Evolutionary conservation across 2,888 invertebrate genomes (phyloP).

Genomic region (Cheilosia soror): DNA sequence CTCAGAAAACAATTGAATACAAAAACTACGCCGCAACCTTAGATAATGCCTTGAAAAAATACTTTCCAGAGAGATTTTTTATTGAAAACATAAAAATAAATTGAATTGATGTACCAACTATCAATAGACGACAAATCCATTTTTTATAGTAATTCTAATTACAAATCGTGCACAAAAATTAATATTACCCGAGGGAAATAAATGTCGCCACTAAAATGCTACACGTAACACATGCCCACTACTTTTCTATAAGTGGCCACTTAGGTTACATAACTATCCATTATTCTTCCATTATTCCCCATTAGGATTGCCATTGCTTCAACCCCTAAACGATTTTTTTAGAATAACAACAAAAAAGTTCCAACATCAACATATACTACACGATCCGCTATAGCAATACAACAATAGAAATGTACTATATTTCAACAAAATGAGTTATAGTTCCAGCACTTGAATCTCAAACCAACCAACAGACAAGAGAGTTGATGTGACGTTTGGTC

Average conservation of each 20-base stretch:
- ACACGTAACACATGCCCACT: conserved; percentile 9
- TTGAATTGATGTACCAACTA: too few relatives aligned
- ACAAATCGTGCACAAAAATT: not conserved
- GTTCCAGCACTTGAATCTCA: not conserved
- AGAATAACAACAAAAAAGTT: conserved; percentile 5
- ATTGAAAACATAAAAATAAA: too few relatives aligned
- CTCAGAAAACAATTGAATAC: too few relatives aligned
- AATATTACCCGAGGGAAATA: not conserved
- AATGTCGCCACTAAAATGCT: conserved; percentile 17
- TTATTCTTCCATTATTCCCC: conserved; percentile 45
- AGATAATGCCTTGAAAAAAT: too few relatives aligned
- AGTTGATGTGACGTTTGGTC: conserved; percentile 41
- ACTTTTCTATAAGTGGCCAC: conserved; percentile 41
- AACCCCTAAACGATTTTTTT: conserved; percentile 19
- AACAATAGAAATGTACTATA: not conserved
- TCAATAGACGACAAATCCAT: not conserved
- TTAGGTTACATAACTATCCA: conserved; percentile 54
- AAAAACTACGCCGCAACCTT: too few relatives aligned
- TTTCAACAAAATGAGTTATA: not conserved
- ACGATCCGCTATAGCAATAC: not conserved
- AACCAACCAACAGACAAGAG: not conserved
- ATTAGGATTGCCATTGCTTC: conserved; percentile 48
- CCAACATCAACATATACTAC: not conserved
- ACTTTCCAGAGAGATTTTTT: too few relatives aligned
- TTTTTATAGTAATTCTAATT: not conserved